Evolutionary conservation across 2,888 invertebrate genomes (phyloP).

Genomic region (Torymus auratus): DNA sequence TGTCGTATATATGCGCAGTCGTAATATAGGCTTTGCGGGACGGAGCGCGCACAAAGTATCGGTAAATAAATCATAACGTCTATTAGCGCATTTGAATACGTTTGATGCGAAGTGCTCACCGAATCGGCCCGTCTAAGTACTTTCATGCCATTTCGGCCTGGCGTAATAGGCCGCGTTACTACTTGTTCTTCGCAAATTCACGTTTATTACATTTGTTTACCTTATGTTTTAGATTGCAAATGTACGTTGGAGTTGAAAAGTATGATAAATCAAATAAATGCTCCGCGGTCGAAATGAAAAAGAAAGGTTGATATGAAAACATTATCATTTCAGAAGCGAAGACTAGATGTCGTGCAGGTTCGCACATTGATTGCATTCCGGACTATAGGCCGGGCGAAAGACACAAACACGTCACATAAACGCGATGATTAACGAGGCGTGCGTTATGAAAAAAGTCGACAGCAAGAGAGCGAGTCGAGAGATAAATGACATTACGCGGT

Average conservation of each 20-base stretch:
- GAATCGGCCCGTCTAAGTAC: neutral
- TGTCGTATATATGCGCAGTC: conserved; percentile 50
- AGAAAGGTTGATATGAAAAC: too few species aligned
- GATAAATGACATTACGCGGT: conserved; percentile 50
- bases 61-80: conserved; percentile 72
- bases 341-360: neutral
- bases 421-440: conserved; percentile 28
- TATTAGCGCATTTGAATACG: conserved; percentile 72
- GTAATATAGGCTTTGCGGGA: conserved; percentile 46
- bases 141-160: conserved; percentile 16
- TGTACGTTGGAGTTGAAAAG: too few species aligned
- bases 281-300: too few species aligned
- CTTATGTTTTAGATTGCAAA: too few species aligned
- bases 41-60: conserved; percentile 65
- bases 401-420: neutral
- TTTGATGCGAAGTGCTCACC: conserved; percentile 64
- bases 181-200: neutral
- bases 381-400: neutral
- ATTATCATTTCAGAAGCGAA: neutral
- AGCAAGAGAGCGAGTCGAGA: neutral
- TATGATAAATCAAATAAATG: too few species aligned
- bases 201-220: too few species aligned
- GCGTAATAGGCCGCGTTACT: conserved; percentile 5
- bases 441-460: conserved; percentile 35
- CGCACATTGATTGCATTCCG: conserved; percentile 36